Evolutionary conservation across 2,888 invertebrate species (phyloP), one percentile per base, ranked within the genome.

Genomic region (Eupelmus urozonus): DNA sequence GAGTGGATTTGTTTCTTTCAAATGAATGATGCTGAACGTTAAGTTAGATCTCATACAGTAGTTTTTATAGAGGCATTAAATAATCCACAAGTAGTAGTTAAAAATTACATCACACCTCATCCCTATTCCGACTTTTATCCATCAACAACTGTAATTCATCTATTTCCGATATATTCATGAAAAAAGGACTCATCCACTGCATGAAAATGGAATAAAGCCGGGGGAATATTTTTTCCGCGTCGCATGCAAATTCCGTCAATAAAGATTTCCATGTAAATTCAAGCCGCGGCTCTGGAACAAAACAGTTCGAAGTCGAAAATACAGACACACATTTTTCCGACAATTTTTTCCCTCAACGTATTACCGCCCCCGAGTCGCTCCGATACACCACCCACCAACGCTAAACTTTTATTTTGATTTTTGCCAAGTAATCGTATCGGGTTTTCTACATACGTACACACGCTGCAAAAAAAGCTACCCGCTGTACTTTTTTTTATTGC

Each of bases 401-500:
- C 16, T 23, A 70, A 59, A 13, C 27, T 20, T 65, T 45, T 57
- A 65, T 74, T 45, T 57, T 29, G 42, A 53, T 65, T 59, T 66
- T 66, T 40, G 23, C 23, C 18, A 40, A 74, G 40, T 59, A 67
- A 74, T 74, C 51, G 59, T 49, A 74, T 67, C 60, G 66, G 51
- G 2, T 75, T n/a, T 40, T 9, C 1, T 23, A n/a, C 25, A 3
- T 27, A 25, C n/a, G n/a, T n/a, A 40, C 11, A 67, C 57, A 66
- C 7, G 20, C 25, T 18, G 45, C 27, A n/a, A n/a, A n/a, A n/a
- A n/a, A n/a, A n/a, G 7, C 25, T 20, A 23, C 7, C 60, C 13
- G 29, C 34, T 2, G 5, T 27, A 27, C n/a, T 66, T 25, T 55
- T 57, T 65, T 60, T 51, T 70, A 45, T 45, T 23, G 34, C 11